Evolutionary conservation across 1,140 invertebrate genomes (phyloP), one percentile per base, ranked within the genome.

Genomic region (Alviniconcha marisindica): DNA sequence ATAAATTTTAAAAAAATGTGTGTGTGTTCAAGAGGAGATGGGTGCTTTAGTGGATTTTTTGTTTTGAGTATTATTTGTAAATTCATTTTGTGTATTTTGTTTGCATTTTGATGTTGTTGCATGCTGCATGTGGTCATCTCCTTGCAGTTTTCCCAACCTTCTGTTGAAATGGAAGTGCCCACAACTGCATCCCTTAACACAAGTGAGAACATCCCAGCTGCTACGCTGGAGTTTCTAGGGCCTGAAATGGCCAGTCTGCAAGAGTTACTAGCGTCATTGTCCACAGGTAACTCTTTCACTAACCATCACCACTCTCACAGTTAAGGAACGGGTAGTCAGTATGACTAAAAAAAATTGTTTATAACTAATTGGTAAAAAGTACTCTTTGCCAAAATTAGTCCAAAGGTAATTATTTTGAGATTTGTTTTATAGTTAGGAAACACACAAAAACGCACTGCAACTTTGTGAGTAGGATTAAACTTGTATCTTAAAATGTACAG

Each of bases 161-260:
- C 36, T 44, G 40, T 80, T 44, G 78, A 66, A 80, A 60, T 66
- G 78, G 78, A 66, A 42, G 56, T 36, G n/a, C 56, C 78, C 28
- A 14, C 56, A 66, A 31, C 3, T 51, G 36, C 56, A 12, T 44
- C 71, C 73, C 36, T 81, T 82, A 77, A 63, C 83, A 81, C 71
- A 33, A 77, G 76, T 33, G 66, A n/a, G 33, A 31, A 51, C 77
- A 40, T 81, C 84, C 86, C 85, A 81, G 51, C 82, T 40, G 74
- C 85, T 38, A 63, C 85, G 28, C 81, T 86, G 60, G 94, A 94
- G 88, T 92, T 93, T 87, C 91, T 94, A 84, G 93, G 91, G 84
- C 93, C 92, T 89, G 94, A 94, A 92, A 93, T 94, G 91, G 94
- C 93, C 81, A 93, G 94, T 91, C 94, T 94, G 89, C 94, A 94